Conservation (phyloP, 2,888 invertebrate genomes). For the Melikaiella ostensackeni region DNA sequence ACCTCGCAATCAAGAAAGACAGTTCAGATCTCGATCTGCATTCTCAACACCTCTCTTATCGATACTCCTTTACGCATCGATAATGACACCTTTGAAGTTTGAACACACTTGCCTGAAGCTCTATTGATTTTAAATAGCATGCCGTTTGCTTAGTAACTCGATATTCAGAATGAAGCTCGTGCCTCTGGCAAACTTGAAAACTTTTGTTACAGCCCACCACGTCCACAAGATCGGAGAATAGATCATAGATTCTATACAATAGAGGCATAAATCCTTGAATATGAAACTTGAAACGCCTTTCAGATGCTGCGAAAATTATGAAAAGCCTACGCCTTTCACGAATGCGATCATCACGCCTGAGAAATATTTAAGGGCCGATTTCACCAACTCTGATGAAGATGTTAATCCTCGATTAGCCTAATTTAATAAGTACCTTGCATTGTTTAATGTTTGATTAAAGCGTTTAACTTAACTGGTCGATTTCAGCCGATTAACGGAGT, state of each 20-base stretch:
- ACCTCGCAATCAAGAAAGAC: constrained; percentile 66
- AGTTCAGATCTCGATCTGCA: constrained; percentile 68
- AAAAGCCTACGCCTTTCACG: constrained; percentile 9
- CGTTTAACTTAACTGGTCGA: no score
- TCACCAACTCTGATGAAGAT: no score
- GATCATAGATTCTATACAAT: constrained; percentile 31
- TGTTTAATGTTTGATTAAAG: no score
- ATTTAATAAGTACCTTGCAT: no score
- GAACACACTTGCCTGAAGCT: constrained; percentile 59
- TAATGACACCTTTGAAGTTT: constrained; percentile 75
- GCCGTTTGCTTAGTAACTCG: constrained; percentile 72
- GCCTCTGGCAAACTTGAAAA: constrained; percentile 29
- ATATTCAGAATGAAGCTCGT: constrained; percentile 53
- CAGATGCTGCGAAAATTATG: constrained; percentile 1
- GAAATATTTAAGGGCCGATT: background rate
- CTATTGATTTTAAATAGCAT: constrained; percentile 68
- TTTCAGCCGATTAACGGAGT: no score
- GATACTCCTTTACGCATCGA: constrained; percentile 62
- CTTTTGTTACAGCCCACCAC: constrained; percentile 17
- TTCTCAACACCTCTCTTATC: constrained; percentile 77
- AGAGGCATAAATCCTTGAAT: constrained; percentile 4
- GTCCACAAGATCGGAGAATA: background rate
- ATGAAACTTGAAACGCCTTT: background rate
- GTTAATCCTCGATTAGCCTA: no score
- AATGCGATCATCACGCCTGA: background rate